Conservation (phyloP, 2,888 invertebrate genomes). For the Gari tellinella region DNA sequence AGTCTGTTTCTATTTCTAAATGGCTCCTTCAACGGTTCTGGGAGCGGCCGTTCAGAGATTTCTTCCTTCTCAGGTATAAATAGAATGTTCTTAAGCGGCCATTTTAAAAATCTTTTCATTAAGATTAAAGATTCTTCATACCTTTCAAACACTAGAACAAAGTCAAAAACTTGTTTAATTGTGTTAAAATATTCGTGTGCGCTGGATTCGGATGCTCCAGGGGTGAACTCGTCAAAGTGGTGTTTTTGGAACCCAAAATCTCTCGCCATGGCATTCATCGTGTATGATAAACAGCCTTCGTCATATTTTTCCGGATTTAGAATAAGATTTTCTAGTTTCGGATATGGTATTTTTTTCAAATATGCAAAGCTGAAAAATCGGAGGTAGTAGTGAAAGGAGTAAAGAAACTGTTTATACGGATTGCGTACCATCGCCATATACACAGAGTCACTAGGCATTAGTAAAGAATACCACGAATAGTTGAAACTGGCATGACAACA, state of each 20-base stretch:
- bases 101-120: slow-evolving; percentile 3
- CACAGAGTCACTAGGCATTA: slow-evolving; percentile 14
- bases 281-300: slow-evolving; percentile 4
- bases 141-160: slow-evolving; percentile 7
- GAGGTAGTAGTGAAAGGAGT: slow-evolving; percentile 6
- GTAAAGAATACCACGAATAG: slow-evolving; percentile 7
- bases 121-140: slow-evolving; percentile 11
- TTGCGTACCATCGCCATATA: slow-evolving; percentile 11
- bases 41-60: slow-evolving; percentile 1
- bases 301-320: slow-evolving; percentile 9
- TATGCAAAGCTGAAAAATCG: slow-evolving; percentile 1
- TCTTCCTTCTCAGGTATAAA: slow-evolving; percentile 8
- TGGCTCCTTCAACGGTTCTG: neutral
- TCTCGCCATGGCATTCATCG: slow-evolving; percentile 19
- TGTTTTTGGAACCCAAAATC: slow-evolving; percentile 9
- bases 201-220: neutral
- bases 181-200: neutral
- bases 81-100: slow-evolving; percentile 13
- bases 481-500: slow-evolving; percentile 16
- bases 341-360: slow-evolving; percentile 2
- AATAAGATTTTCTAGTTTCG: slow-evolving; percentile 9
- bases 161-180: neutral
- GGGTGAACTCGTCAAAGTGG: neutral
- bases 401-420: slow-evolving; percentile 11
- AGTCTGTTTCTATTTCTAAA: slow-evolving; percentile 4